Evolutionary conservation across 2,113 vertebrate genomes (phyloP), one percentile per base, ranked within the genome.

Genomic region (Sinocyclocheilus maitianheensis): DNA sequence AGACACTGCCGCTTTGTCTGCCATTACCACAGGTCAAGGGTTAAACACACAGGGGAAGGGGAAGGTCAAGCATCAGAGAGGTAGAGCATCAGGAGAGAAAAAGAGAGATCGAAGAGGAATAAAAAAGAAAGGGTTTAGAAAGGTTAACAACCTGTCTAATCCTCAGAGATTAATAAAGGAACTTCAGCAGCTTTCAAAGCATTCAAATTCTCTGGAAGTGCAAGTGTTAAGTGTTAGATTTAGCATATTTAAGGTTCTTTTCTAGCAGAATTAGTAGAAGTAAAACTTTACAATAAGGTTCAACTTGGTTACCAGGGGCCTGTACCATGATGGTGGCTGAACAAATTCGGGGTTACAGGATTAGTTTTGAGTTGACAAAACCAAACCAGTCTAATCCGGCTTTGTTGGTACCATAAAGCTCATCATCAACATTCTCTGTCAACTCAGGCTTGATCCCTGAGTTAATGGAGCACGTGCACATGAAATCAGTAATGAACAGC

Each of bases 1-100:
- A 98, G 97, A 95, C 97, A 96, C 93, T 95, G 96, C 89, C 95
- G 97, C 94, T 96, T 96, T 91, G 94, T 95, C 98, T 99, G 93
- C 88, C 93, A 88, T 90, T 89, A 94, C 90, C 94, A 94, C 74
- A 58, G 84, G 67, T 86, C 81, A 86, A 93, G 13, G 94, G 94
- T 87, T 88, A 88, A 87, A 85, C 77, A 88, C 85, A 72, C 60
- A 72, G 65, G 72, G 46, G 10, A 71, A 77, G 65, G 63, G 84
- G 62, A 30, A 84, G 83, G 88, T 83, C 46, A 55, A 84, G 26
- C 71, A 69, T 58, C 30, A 79, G 46, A 84, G 94, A 91, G 91
- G 90, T 93, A 62, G 58, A 90, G 90, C 93, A 88, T 90, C 88
- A 94, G 90, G 94, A 94, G 72, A 53, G 83, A 88, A 89, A 91